These are phyloP conservation scores for Leistus spinibarbis DNA, from an alignment of 2,888 invertebrate genomes.

Conservation along the genomic window DNA sequence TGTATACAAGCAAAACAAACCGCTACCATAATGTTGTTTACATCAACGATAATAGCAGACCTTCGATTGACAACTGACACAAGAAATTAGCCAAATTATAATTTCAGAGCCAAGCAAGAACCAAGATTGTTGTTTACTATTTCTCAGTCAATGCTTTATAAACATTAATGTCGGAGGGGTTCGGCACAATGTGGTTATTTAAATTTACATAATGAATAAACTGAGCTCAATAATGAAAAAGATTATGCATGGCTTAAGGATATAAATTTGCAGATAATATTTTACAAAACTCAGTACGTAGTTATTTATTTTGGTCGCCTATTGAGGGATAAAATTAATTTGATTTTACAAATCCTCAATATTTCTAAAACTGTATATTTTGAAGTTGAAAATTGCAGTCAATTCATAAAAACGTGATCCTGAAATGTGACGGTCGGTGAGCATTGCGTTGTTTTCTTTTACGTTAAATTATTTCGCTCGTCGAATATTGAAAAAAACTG, in stretches of 20 bases:
- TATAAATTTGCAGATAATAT: too few species aligned
- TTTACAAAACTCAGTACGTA: too few species aligned
- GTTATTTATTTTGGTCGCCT: too few species aligned
- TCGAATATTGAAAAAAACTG: conserved; percentile 35
- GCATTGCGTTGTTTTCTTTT: conserved; percentile 27
- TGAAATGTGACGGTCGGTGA: neutral
- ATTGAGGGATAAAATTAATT: too few species aligned
- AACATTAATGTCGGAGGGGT: neutral
- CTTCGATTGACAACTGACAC: neutral
- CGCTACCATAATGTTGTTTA: neutral
- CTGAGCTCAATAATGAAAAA: too few species aligned
- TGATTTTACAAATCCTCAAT: too few species aligned
- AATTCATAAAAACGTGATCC: too few species aligned
- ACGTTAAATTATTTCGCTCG: conserved; percentile 30
- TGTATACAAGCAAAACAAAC: neutral
- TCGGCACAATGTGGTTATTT: too few species aligned
- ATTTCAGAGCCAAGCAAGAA: neutral
- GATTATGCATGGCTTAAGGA: too few species aligned
- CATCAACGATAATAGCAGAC: neutral
- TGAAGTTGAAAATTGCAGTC: too few species aligned
- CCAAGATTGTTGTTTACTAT: neutral
- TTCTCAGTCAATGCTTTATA: neutral
- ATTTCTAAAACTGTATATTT: too few species aligned
- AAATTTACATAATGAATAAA: too few species aligned
- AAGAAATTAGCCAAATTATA: neutral